These are phyloP conservation scores for Thecophora atra DNA, from an alignment of 2,888 invertebrate genomes.

Conservation along the genomic window DNA sequence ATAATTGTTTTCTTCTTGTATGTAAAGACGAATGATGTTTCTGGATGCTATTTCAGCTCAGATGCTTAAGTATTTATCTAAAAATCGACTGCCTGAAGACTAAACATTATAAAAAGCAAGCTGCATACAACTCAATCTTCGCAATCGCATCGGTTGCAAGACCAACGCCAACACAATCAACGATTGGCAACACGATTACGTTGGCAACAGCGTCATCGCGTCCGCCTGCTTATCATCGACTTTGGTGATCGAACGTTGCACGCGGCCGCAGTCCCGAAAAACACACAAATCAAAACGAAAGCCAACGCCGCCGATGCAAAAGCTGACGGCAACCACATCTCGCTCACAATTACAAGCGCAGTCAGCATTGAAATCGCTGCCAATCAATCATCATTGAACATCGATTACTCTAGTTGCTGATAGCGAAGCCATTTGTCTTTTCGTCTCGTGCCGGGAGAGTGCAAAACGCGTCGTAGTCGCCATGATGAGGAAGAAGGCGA, in stretches of 20 bases:
- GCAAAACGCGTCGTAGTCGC: not conserved
- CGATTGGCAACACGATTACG: too few relatives aligned
- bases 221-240: conserved; percentile 12
- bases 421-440: conserved; percentile 52
- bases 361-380: conserved; percentile 46
- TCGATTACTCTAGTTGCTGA: conserved; percentile 56
- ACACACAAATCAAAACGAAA: conserved; percentile 39
- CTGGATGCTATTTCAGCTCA: too few relatives aligned
- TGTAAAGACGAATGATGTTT: too few relatives aligned
- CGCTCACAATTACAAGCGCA: conserved; percentile 20
- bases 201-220: conserved; percentile 2
- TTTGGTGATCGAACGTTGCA: conserved; percentile 18
- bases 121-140: conserved; percentile 30
- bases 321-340: not conserved
- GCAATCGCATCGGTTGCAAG: conserved; percentile 16
- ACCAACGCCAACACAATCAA: conserved; percentile 29
- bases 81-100: too few relatives aligned
- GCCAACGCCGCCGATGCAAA: conserved; percentile 41
- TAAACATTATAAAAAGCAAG: not conserved
- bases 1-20: too few relatives aligned
- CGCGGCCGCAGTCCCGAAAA: conserved; percentile 11
- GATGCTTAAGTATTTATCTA: too few relatives aligned
- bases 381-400: conserved; percentile 59
- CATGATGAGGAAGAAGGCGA: conserved; percentile 11
- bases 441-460: conserved; percentile 10